Conservation (phyloP, 2,113 vertebrate species). For the Pleuronectes platessa region DNA sequence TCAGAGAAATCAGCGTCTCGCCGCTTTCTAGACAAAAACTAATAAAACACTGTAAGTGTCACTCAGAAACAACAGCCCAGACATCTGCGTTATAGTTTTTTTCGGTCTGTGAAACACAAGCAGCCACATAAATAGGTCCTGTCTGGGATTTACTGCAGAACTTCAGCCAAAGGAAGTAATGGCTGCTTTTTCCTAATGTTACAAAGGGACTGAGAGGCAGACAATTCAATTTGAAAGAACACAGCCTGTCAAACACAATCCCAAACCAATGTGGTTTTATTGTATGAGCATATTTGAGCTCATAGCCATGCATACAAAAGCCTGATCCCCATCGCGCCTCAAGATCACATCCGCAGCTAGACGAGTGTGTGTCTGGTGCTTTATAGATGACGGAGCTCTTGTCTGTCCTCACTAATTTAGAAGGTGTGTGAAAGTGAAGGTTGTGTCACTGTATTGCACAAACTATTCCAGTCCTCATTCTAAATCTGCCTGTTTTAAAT, state of each 20-base stretch:
- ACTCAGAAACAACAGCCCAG: slow-evolving; percentile 45
- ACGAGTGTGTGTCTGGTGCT: slow-evolving; percentile 22
- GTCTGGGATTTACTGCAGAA: slow-evolving; percentile 10
- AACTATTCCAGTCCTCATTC: background rate
- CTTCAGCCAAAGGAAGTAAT: background rate
- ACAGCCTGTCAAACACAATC: background rate
- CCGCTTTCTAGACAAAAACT: slow-evolving; percentile 13
- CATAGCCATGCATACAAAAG: slow-evolving; percentile 1
- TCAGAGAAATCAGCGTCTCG: slow-evolving; percentile 65
- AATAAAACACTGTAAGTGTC: slow-evolving; percentile 16
- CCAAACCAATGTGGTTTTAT: background rate
- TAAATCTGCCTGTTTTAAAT: too few relatives aligned
- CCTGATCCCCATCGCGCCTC: background rate
- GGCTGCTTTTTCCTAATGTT: background rate
- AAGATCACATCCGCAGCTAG: slow-evolving; percentile 4
- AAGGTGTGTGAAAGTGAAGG: background rate
- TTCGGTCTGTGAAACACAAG: slow-evolving; percentile 4
- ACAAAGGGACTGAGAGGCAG: background rate
- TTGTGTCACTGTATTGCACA: background rate
- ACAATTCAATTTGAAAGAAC: background rate
- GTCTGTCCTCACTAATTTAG: background rate
- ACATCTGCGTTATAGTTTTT: background rate
- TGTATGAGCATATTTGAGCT: slow-evolving; percentile 5
- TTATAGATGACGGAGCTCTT: background rate
- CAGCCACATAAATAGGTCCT: background rate